phyloP scores from a whole-genome alignment of 1,140 invertebrate species.

The Apis cerana region DNA sequence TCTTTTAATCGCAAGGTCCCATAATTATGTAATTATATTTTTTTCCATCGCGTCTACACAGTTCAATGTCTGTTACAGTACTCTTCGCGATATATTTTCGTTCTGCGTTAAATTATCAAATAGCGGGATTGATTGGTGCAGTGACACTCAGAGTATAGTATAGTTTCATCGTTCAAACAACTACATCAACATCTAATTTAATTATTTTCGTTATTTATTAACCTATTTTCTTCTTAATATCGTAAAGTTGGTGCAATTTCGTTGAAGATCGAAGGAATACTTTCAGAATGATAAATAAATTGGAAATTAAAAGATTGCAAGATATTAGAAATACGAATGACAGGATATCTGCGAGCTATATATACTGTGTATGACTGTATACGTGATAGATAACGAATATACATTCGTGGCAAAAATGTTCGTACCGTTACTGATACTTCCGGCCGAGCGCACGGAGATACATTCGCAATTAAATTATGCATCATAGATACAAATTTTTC shows the following conservation, averaged over 20 bases:
- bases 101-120: not conserved
- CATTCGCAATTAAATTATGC: too few relatives aligned
- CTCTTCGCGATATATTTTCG: not conserved
- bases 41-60: conserved; percentile 28
- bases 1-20: conserved; percentile 49
- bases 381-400: not conserved
- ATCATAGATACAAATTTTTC: not conserved
- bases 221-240: not conserved
- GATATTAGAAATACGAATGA: not conserved
- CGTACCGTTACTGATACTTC: conserved; percentile 32
- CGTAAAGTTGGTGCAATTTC: too few relatives aligned
- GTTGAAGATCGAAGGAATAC: not conserved
- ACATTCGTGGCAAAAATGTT: conserved; percentile 7
- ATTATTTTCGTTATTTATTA: not conserved
- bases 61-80: conserved; percentile 42
- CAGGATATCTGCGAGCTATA: not conserved
- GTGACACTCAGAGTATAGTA: not conserved
- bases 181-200: not conserved
- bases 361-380: not conserved
- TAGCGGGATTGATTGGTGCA: not conserved
- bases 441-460: conserved; percentile 8
- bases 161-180: not conserved
- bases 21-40: conserved; percentile 63
- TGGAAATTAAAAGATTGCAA: not conserved
- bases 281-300: not conserved